Evolutionary conservation across 2,797 vertebrate species (phyloP), one percentile per base, ranked within the genome.

Genomic region (Crax fasciolata): DNA sequence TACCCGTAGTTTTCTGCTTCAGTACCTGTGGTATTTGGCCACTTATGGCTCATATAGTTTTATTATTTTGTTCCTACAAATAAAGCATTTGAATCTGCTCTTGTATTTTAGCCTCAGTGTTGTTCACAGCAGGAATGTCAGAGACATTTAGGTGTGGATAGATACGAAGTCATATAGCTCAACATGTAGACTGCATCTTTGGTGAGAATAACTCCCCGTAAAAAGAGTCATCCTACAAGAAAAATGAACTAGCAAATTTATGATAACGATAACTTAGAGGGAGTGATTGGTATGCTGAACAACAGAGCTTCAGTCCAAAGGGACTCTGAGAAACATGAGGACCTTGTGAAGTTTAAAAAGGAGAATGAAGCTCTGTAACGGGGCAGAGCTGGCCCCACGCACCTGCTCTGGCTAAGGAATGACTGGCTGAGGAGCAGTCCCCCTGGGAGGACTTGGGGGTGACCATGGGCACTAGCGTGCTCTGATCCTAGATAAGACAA

Each of bases 11-110:
- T 72, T 84, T 59, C 23, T 61, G 57, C 43, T 86, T 84, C 25
- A 27, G 18, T 72, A 46, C 57, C 54, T 44, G 19, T 65, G 57
- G 32, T 67, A 55, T 75, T 66, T 48, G 27, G 80, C 55, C 48
- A 71, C 39, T 63, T 79, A 43, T 82, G 63, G 19, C 74, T 87
- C 55, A 66, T 78, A 18, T 0, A 46, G 12, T 55, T 90, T 86
- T 71, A 49, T 48, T 89, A 20, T n/a, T 91, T 79, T 68, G 21
- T 63, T 90, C 52, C 44, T 46, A 16, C 28, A 6, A 84, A 39
- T 35, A 84, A 86, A 75, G 59, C 51, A 55, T 58, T 89, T 51
- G 91, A 89, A 93, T 24, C 51, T 88, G 58, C 17, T 78, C 43
- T 62, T 76, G 11, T 66, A 73, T 63, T 82, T 78, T 73, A 76